Evolutionary conservation across 2,888 invertebrate genomes (phyloP).

Genomic region (Eupeodes luniger): DNA sequence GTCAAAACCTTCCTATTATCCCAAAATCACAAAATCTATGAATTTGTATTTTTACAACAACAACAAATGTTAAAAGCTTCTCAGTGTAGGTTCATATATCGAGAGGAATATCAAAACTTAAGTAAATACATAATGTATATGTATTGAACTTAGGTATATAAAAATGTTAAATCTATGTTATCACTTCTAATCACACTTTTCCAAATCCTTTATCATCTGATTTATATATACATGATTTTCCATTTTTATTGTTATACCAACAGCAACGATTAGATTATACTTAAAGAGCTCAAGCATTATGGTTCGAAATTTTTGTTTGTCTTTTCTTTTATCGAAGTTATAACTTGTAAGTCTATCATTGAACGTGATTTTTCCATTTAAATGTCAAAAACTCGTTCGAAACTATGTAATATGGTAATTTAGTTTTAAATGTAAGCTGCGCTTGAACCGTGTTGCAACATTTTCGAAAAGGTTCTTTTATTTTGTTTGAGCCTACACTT

Average conservation of each 20-base stretch:
- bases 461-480: neutral
- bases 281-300: neutral
- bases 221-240: constrained; percentile 8
- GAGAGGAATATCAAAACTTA: neutral
- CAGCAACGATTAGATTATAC: constrained; percentile 18
- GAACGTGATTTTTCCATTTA: constrained; percentile 25
- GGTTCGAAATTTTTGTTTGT: neutral
- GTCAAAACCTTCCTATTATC: neutral
- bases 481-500: neutral
- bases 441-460: constrained; percentile 5
- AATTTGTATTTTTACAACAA: neutral
- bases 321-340: neutral
- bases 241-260: constrained; percentile 7
- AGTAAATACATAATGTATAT: neutral
- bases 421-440: neutral
- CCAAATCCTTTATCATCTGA: constrained; percentile 19
- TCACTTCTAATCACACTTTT: constrained; percentile 13
- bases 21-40: neutral
- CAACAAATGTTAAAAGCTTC: neutral
- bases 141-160: too few species aligned
- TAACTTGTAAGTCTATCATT: constrained; percentile 14
- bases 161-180: constrained; percentile 20
- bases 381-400: constrained; percentile 12
- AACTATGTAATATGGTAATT: constrained; percentile 6
- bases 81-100: neutral